These are phyloP conservation scores for Alectura lathami DNA, from an alignment of 2,113 vertebrate species.

Conservation along the genomic window DNA sequence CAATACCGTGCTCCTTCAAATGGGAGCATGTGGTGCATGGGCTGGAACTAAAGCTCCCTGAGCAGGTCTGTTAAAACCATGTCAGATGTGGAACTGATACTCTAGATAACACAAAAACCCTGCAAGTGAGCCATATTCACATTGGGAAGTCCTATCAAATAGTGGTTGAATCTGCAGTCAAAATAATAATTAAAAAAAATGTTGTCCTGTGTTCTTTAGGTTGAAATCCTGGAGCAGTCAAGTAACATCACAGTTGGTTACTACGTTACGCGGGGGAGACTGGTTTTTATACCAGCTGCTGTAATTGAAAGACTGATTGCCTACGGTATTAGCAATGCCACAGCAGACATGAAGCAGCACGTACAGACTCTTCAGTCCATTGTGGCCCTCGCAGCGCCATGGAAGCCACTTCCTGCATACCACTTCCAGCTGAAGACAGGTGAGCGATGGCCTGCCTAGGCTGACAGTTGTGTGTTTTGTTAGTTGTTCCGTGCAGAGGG, in stretches of 20 bases:
- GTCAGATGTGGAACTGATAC: neutral
- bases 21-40: rapidly evolving
- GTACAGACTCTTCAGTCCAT: constrained; percentile 88
- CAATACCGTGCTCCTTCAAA: neutral
- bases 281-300: constrained; percentile 86
- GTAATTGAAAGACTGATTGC: constrained; percentile 82
- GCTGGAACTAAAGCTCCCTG: neutral
- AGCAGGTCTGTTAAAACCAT: neutral
- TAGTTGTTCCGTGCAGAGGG: rapidly evolving
- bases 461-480: rapidly evolving
- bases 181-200: neutral
- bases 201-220: constrained; percentile 65
- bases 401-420: constrained; percentile 84
- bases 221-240: constrained; percentile 88
- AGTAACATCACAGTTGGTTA: constrained; percentile 91
- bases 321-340: constrained; percentile 87
- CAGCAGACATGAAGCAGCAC: constrained; percentile 87
- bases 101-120: neutral
- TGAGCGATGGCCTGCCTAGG: constrained; percentile 38
- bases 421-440: constrained; percentile 93
- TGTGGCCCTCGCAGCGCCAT: constrained; percentile 83
- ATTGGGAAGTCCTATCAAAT: neutral
- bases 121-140: neutral
- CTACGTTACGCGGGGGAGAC: constrained; percentile 83
- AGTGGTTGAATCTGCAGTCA: neutral